Percentiles rank a stretch among this genome's conserved stretches.
Conservation (phyloP, 2,888 invertebrate genomes). For the Philereme vetulata region DNA sequence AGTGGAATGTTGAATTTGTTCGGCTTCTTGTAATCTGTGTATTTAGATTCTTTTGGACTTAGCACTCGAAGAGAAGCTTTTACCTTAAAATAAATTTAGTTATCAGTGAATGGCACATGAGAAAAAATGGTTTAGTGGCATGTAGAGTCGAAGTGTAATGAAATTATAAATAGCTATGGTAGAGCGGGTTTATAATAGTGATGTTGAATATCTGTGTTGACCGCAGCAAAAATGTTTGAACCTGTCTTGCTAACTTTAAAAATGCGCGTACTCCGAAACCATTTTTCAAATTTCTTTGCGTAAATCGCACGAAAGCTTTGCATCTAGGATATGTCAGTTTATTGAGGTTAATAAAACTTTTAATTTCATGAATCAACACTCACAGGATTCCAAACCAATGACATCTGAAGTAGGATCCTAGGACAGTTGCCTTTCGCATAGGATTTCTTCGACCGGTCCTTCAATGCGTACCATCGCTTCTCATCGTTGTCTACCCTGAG, state of each 20-base stretch:
- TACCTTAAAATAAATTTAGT: conserved; percentile 52
- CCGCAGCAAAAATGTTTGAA: too few species aligned
- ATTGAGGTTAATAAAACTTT: background rate
- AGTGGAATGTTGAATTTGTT: conserved; percentile 73
- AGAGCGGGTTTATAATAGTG: too few species aligned
- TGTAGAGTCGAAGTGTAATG: too few species aligned
- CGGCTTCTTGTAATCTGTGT: conserved; percentile 60
- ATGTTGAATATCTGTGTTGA: too few species aligned
- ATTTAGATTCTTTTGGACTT: conserved; percentile 71
- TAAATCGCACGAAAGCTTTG: too few species aligned
- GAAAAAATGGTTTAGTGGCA: too few species aligned
- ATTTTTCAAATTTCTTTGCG: too few species aligned
- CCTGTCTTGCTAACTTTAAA: too few species aligned
- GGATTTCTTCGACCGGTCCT: conserved; percentile 63
- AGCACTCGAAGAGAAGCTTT: conserved; percentile 73
- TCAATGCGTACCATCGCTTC: conserved; percentile 73
- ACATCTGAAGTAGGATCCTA: conserved; percentile 71
- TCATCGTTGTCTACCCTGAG: conserved; percentile 70
- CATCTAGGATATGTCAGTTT: too few species aligned
- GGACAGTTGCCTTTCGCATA: conserved; percentile 70
- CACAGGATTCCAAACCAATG: conserved; percentile 76
- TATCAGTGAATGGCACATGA: background rate
- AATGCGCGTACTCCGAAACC: too few species aligned
- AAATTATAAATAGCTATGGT: too few species aligned
- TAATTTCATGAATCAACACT: conserved; percentile 30